phyloP scores from a whole-genome alignment of 2,797 vertebrate genomes.

The Melanotaenia pygmaea region DNA sequence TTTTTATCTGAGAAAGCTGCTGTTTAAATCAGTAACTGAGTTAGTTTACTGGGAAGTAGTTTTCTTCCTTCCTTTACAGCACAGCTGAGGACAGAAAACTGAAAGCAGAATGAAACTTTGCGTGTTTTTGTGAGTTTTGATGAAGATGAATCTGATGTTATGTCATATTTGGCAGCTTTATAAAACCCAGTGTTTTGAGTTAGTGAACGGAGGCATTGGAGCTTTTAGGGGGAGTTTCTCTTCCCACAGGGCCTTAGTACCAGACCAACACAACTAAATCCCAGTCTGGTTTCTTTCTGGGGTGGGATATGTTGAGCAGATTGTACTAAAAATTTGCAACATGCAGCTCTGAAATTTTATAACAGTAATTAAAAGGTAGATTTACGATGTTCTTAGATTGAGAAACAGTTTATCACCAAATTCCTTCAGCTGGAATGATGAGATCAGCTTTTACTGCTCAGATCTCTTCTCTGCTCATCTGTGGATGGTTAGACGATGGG shows the following conservation, averaged over 20 bases:
- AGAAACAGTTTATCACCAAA: conserved; percentile 44
- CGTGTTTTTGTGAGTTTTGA: conserved; percentile 41
- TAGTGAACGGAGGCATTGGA: conserved; percentile 50
- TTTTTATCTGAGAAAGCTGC: no score
- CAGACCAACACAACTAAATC: conserved; percentile 41
- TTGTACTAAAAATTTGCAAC: conserved; percentile 45
- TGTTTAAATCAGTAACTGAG: no score
- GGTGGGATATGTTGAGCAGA: conserved; percentile 19
- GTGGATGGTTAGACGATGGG: conserved; percentile 36
- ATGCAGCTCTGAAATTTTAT: conserved; percentile 17
- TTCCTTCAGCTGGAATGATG: conserved; percentile 33
- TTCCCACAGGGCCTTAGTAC: conserved; percentile 44
- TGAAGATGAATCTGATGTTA: conserved; percentile 64
- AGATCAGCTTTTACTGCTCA: conserved; percentile 19
- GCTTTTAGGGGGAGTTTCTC: conserved; percentile 63
- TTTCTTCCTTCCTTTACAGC: no score
- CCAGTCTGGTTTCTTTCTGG: conserved; percentile 35
- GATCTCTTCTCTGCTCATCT: conserved; percentile 41
- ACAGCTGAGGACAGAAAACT: conserved; percentile 39
- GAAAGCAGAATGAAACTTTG: conserved; percentile 56
- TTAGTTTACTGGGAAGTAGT: no score
- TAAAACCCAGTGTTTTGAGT: conserved; percentile 66
- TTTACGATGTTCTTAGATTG: conserved; percentile 48
- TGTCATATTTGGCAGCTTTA: conserved; percentile 62
- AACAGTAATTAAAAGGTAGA: conserved; percentile 48